These are phyloP conservation scores for Saccostrea cuccullata DNA, from an alignment of 1,140 invertebrate genomes.

Conservation along the genomic window DNA sequence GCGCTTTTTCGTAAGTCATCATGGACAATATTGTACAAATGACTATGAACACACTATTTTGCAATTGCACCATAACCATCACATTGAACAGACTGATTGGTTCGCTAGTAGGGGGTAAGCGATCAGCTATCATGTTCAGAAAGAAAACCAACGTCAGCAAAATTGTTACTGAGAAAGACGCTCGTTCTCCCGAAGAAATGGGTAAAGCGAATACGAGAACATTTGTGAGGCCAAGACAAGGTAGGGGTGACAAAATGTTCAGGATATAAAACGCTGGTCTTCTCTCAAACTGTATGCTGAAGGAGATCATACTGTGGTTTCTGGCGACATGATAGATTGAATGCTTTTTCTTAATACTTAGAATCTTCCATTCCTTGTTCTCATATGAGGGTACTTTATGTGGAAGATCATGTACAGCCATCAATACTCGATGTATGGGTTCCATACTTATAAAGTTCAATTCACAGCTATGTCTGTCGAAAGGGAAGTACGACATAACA, in stretches of 20 bases:
- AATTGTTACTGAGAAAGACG: constrained; percentile 43
- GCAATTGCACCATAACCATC: background rate
- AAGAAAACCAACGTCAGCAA: constrained; percentile 42
- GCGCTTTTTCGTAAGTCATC: background rate
- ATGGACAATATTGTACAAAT: background rate
- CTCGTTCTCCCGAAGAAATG: constrained; percentile 35
- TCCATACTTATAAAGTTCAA: background rate
- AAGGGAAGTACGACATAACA: background rate
- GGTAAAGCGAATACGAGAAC: constrained; percentile 45
- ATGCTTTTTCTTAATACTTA: background rate
- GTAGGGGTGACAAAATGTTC: constrained; percentile 30
- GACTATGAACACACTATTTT: background rate
- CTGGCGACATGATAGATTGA: too few relatives aligned
- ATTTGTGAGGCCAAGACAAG: constrained; percentile 33
- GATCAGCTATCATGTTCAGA: constrained; percentile 27
- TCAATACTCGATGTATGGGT: background rate
- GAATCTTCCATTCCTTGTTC: constrained; percentile 4
- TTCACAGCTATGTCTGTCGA: constrained; percentile 7
- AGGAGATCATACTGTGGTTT: background rate
- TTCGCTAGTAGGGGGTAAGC: background rate
- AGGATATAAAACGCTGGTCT: background rate
- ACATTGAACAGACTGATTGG: constrained; percentile 19
- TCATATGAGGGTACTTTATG: background rate
- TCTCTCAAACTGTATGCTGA: background rate
- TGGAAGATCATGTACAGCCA: background rate